Conservation (phyloP, 2,797 vertebrate genomes). For the Artibeus lituratus region DNA sequence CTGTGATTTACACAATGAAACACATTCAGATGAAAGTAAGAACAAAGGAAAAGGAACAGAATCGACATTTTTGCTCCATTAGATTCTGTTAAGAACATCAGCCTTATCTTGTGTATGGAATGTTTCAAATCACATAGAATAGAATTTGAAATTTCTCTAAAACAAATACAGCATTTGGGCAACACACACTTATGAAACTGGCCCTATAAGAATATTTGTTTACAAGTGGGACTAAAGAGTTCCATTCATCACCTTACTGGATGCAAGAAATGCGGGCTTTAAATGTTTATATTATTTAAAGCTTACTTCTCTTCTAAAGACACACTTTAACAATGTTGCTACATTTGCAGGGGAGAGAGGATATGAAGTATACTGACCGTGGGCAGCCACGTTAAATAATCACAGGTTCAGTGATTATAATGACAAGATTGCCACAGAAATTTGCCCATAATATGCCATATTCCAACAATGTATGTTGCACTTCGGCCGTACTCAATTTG, state of each 20-base stretch:
- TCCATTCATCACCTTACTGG: background rate
- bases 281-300: background rate
- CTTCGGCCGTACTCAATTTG: background rate
- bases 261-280: background rate
- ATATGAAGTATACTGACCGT: background rate
- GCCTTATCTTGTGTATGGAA: background rate
- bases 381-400: too few species aligned
- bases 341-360: background rate
- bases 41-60: background rate
- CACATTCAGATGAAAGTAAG: background rate
- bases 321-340: background rate
- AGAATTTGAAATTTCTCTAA: constrained; percentile 5
- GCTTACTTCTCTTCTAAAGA: background rate
- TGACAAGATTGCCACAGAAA: background rate
- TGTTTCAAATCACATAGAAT: background rate
- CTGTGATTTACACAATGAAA: background rate
- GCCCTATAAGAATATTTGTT: background rate
- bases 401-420: background rate
- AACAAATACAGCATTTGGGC: background rate
- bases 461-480: background rate
- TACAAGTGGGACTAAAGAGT: background rate
- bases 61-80: background rate
- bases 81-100: background rate
- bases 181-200: background rate
- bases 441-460: background rate